These are phyloP conservation scores for Crocuta crocuta DNA, from an alignment of 2,113 vertebrate species.

Conservation along the genomic window DNA sequence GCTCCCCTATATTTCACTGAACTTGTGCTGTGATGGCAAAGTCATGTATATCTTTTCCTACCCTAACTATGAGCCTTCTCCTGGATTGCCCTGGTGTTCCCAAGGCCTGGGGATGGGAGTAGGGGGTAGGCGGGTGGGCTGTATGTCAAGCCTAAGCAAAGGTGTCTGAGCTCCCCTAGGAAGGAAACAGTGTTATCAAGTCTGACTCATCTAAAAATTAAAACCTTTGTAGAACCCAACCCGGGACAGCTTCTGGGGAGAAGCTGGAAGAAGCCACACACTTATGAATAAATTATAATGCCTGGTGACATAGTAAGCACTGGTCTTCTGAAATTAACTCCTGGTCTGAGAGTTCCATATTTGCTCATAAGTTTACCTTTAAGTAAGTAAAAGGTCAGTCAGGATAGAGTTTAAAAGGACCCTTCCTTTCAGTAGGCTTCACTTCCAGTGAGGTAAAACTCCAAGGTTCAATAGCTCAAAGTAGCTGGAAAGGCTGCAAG, in stretches of 20 bases:
- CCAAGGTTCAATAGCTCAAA: constrained; percentile 45
- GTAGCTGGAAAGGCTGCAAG: background rate
- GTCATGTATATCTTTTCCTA: background rate
- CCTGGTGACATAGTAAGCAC: background rate
- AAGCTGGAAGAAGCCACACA: background rate
- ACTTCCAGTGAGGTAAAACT: constrained; percentile 62
- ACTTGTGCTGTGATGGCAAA: background rate
- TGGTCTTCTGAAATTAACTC: constrained; percentile 66
- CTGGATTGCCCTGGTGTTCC: background rate
- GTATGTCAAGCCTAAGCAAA: constrained; percentile 3
- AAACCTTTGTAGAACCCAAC: background rate
- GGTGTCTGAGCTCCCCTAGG: background rate
- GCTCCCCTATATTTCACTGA: background rate
- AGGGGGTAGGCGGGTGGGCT: background rate
- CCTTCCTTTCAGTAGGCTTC: constrained; percentile 17
- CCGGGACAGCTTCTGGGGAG: background rate
- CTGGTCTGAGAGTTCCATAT: constrained; percentile 48
- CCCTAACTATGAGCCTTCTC: background rate
- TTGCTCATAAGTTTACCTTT: constrained; percentile 51
- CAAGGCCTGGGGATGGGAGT: background rate
- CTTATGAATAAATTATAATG: background rate
- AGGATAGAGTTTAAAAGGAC: constrained; percentile 65
- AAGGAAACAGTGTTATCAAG: background rate
- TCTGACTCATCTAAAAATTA: background rate
- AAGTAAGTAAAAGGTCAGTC: constrained; percentile 76